Evolutionary conservation across 2,797 vertebrate species (phyloP).

Genomic region (Champsocephalus gunnari): DNA sequence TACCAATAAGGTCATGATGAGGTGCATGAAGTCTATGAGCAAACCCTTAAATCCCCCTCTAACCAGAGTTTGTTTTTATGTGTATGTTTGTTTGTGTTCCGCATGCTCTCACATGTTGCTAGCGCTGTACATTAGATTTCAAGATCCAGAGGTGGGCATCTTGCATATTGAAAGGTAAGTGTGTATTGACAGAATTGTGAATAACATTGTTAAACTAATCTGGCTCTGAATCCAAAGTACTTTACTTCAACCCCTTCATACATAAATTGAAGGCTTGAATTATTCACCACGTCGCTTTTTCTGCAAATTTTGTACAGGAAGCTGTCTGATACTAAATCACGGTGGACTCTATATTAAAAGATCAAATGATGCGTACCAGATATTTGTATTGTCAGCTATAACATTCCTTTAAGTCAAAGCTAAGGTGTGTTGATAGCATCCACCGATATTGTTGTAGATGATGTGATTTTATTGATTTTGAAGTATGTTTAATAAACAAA

Average conservation of each 20-base stretch:
- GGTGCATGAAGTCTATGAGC: slow-evolving; percentile 68
- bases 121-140: slow-evolving; percentile 58
- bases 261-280: slow-evolving; percentile 36
- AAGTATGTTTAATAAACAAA: neutral
- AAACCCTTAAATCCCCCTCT: slow-evolving; percentile 72
- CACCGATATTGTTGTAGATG: neutral
- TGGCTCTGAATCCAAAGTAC: slow-evolving; percentile 31
- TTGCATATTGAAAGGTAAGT: slow-evolving; percentile 62
- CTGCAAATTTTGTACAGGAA: neutral
- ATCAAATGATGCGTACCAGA: neutral
- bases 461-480: neutral
- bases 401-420: neutral
- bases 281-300: slow-evolving; percentile 9
- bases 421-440: neutral
- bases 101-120: slow-evolving; percentile 48
- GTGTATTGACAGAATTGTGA: slow-evolving; percentile 64
- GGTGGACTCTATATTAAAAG: neutral
- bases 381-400: neutral
- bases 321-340: neutral
- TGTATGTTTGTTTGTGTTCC: slow-evolving; percentile 49
- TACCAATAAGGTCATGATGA: slow-evolving; percentile 80
- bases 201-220: slow-evolving; percentile 59
- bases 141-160: slow-evolving; percentile 53
- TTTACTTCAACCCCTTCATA: slow-evolving; percentile 16
- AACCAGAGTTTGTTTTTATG: slow-evolving; percentile 46